Percentiles rank a stretch among this genome's conserved stretches.
Evolutionary conservation across 1,140 invertebrate genomes (phyloP).

Genomic region (Drosophila ananassae): DNA sequence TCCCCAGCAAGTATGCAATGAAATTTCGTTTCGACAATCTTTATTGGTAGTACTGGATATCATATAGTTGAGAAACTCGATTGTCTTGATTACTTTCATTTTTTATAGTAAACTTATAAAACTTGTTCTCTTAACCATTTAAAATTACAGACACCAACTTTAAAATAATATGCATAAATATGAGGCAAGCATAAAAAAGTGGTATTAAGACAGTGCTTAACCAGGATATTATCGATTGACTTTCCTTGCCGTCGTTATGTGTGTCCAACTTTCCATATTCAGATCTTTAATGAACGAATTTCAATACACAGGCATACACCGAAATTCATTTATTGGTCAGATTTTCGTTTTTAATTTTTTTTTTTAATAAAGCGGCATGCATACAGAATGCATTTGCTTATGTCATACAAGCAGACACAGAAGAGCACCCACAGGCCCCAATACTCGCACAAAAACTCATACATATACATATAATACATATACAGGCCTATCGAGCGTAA

Average conservation of each 20-base stretch:
- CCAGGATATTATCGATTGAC: slow-evolving; percentile 21
- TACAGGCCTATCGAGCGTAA: slow-evolving; percentile 26
- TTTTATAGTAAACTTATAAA: too few relatives aligned
- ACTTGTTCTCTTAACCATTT: neutral
- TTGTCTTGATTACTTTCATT: too few relatives aligned
- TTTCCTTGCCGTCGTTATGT: neutral
- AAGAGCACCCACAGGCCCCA: slow-evolving; percentile 20
- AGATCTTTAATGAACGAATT: slow-evolving; percentile 63
- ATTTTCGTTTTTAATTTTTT: neutral
- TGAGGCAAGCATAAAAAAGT: neutral
- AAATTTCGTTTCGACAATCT: too few relatives aligned
- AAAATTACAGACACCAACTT: slow-evolving; percentile 13
- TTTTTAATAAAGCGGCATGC: slow-evolving; percentile 66
- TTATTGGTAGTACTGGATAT: too few relatives aligned
- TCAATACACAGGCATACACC: slow-evolving; percentile 46
- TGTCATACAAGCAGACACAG: slow-evolving; percentile 20
- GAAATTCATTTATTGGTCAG: slow-evolving; percentile 50
- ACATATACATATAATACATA: slow-evolving; percentile 7
- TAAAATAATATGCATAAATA: neutral
- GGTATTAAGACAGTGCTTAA: slow-evolving; percentile 28
- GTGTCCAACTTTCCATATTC: slow-evolving; percentile 45
- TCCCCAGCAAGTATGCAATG: too few relatives aligned
- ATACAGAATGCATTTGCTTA: slow-evolving; percentile 56
- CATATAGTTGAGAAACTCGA: too few relatives aligned
- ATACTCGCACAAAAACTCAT: slow-evolving; percentile 22